These are phyloP conservation scores for Condylostylus longicornis DNA, from an alignment of 1,140 invertebrate genomes.

Conservation along the genomic window DNA sequence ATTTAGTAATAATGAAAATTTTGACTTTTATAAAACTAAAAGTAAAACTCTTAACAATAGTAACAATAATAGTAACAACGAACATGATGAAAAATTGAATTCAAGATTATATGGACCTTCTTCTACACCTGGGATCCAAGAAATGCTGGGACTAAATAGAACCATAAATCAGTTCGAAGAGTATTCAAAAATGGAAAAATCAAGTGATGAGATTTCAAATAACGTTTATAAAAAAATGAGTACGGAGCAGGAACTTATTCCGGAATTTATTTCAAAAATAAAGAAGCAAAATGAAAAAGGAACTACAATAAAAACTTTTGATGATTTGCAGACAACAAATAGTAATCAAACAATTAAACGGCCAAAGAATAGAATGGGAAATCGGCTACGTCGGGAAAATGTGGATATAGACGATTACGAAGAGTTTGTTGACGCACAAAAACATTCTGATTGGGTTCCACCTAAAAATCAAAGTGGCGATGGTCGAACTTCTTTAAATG, in stretches of 20 bases:
- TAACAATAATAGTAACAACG: neutral
- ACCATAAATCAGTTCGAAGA: too few relatives aligned
- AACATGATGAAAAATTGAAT: neutral
- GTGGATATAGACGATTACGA: slow-evolving; percentile 32
- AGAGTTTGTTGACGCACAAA: slow-evolving; percentile 39
- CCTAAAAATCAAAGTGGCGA: slow-evolving; percentile 60
- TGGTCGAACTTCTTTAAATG: slow-evolving; percentile 64
- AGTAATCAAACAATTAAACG: slow-evolving; percentile 16
- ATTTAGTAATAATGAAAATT: neutral
- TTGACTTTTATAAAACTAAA: neutral
- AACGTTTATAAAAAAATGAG: slow-evolving; percentile 2
- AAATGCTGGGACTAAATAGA: too few relatives aligned
- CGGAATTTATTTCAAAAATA: slow-evolving; percentile 4
- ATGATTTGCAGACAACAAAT: slow-evolving; percentile 10
- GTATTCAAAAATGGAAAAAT: too few relatives aligned
- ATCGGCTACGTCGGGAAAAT: too few relatives aligned
- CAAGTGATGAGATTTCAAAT: slow-evolving; percentile 1
- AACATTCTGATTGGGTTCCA: slow-evolving; percentile 64
- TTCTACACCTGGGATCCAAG: too few relatives aligned
- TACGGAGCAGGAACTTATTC: slow-evolving; percentile 11
- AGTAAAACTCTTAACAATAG: too few relatives aligned
- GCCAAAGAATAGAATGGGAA: slow-evolving; percentile 28
- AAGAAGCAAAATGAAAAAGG: neutral
- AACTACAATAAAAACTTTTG: slow-evolving; percentile 1
- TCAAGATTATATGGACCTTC: slow-evolving; percentile 1